These are phyloP conservation scores for Xenopus borealis DNA, from an alignment of 2,113 vertebrate genomes.

Conservation along the genomic window DNA sequence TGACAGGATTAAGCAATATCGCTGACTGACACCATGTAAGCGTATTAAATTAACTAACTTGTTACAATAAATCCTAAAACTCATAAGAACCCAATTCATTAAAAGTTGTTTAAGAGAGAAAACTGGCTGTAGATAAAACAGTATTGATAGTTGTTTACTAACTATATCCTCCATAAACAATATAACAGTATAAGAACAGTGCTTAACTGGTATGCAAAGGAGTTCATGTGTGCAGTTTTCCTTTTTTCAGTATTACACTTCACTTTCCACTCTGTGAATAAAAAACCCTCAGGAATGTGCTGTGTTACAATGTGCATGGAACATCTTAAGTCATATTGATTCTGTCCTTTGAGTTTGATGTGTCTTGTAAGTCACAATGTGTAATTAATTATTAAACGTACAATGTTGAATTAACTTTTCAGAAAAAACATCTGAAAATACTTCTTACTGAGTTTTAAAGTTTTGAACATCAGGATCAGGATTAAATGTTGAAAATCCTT, in stretches of 20 bases:
- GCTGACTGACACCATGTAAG: slow-evolving; percentile 4
- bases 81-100: too few species aligned
- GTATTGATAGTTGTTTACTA: too few species aligned
- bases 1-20: slow-evolving; percentile 1
- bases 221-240: neutral
- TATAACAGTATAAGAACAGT: neutral
- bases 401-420: slow-evolving; percentile 9
- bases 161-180: neutral
- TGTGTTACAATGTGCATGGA: slow-evolving; percentile 16
- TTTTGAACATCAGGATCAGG: neutral
- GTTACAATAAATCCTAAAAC: neutral
- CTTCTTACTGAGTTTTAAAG: neutral
- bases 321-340: slow-evolving; percentile 15
- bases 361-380: slow-evolving; percentile 34
- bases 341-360: slow-evolving; percentile 25
- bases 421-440: neutral
- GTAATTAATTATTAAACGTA: slow-evolving; percentile 28
- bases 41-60: neutral
- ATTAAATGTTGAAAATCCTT: neutral
- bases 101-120: too few species aligned
- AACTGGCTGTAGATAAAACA: too few species aligned
- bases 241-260: neutral
- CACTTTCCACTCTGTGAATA: slow-evolving; percentile 2
- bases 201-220: neutral
- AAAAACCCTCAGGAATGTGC: slow-evolving; percentile 5